Base-by-base conservation (phyloP, 2,888 invertebrate genomes). In the Operophtera brumata region DNA sequence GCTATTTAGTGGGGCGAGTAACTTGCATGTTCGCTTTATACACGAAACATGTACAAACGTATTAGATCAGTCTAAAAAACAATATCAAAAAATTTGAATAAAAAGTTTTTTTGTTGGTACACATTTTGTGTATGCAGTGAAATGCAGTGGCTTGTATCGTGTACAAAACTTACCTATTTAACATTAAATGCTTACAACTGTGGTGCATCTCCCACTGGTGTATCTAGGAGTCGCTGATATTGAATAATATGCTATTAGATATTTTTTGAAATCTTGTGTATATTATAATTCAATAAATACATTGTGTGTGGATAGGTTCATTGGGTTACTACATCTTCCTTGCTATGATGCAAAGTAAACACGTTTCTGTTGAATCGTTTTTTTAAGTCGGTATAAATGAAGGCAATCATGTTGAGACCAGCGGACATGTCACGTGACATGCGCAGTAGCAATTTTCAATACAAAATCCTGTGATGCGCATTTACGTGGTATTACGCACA, bases 181-280 rank as follows among this genome's bases (percentile, higher is more conserved):
- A 37, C 12, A 6, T 41, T 14, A 37, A 47, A 34, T 47, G 55
- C 50, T 55, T 55, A 34, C 12, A 42, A 50, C 46, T 55, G 41
- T 41, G 42, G 50, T 50, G 32, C 8, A 36, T 43, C 37, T 47
- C 32, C 39, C 9, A n/a, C n/a, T n/a, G n/a, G n/a, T n/a, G 32
- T 34, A 20, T 35, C n/a, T 7, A 30, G 25, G 41, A 41, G 32
- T 36, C 42, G 39, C 46, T 35, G 12, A 36, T 44, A 41, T n/a
- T n/a, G n/a, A n/a, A n/a, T n/a, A n/a, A n/a, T n/a, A n/a, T n/a
- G n/a, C n/a, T n/a, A n/a, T 50, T 50, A 42, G 36, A 26, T 45
- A 45, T 32, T 41, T n/a, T 13, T 50, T 28, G 20, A 39, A 43
- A 54, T 47, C 25, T 39, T 48, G 40, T 53, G 39, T 35, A 45